phyloP scores from a whole-genome alignment of 2,888 invertebrate species.

The Gymnocheta viridis region DNA sequence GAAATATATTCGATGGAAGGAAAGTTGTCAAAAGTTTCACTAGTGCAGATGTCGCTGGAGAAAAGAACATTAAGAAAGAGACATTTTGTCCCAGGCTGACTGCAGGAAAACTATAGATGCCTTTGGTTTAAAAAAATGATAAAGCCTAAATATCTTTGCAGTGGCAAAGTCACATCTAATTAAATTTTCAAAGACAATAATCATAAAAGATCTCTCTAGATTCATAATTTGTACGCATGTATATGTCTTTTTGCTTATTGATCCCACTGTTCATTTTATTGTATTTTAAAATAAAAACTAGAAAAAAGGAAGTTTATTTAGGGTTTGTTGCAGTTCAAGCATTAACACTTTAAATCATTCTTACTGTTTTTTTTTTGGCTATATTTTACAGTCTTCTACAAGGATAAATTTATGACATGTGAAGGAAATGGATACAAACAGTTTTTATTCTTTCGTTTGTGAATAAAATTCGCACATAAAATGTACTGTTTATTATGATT shows the following conservation, averaged over 20 bases:
- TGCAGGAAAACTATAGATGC: too few species aligned
- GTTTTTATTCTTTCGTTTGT: neutral
- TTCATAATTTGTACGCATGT: neutral
- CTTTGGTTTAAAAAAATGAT: too few species aligned
- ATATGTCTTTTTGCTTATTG: neutral
- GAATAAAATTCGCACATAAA: conserved; percentile 36
- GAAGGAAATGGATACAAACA: conserved; percentile 33
- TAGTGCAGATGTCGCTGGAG: too few species aligned
- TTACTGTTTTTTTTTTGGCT: conserved; percentile 19
- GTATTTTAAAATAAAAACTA: conserved; percentile 7
- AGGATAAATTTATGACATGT: conserved; percentile 49
- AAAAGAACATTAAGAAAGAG: too few species aligned
- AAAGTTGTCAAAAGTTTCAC: too few species aligned
- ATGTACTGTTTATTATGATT: conserved; percentile 31
- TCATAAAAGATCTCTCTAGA: too few species aligned
- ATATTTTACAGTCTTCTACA: conserved; percentile 2
- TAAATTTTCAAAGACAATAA: too few species aligned
- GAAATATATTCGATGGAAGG: too few species aligned
- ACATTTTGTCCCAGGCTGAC: too few species aligned
- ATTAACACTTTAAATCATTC: conserved; percentile 60
- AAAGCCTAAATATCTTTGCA: too few species aligned
- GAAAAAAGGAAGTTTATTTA: conserved; percentile 53
- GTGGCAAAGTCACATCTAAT: too few species aligned
- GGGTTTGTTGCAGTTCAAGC: conserved; percentile 47
- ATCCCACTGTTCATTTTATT: neutral